These are phyloP conservation scores for Leptinotarsa rubiginosa DNA, from an alignment of 2,888 invertebrate species.

Conservation along the genomic window DNA sequence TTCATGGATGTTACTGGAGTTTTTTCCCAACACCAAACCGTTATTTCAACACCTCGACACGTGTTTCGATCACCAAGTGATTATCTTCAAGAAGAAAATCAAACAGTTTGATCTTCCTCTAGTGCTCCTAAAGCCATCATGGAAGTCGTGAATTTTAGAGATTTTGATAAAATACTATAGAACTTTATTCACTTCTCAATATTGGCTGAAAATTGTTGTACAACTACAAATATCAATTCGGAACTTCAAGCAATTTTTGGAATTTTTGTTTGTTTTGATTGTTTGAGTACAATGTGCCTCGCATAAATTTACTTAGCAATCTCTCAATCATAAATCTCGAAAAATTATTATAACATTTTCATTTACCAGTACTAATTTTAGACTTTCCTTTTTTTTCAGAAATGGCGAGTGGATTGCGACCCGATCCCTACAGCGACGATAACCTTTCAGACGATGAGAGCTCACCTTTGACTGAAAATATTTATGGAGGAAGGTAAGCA, in stretches of 20 bases:
- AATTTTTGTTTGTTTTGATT: not conserved
- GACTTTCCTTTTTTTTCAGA: slow-evolving; percentile 50
- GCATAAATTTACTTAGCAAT: not conserved
- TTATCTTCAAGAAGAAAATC: too few species aligned
- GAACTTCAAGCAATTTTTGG: not conserved
- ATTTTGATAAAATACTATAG: too few species aligned
- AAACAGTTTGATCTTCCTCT: too few species aligned
- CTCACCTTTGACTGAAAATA: slow-evolving; percentile 86
- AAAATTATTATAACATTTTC: not conserved
- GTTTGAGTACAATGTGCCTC: not conserved
- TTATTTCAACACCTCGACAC: too few species aligned
- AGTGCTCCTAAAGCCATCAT: too few species aligned
- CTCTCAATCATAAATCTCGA: not conserved
- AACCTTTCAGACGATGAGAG: slow-evolving; percentile 90
- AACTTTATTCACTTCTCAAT: too few species aligned
- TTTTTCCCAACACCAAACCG: too few species aligned
- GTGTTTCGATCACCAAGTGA: too few species aligned
- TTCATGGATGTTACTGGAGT: too few species aligned
- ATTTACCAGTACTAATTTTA: not conserved
- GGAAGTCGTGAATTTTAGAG: too few species aligned
- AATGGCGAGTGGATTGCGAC: slow-evolving; percentile 77
- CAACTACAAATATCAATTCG: too few species aligned
- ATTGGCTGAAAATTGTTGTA: too few species aligned
- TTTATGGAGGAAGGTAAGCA: slow-evolving; percentile 89
- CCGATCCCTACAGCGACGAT: slow-evolving; percentile 76